Evolutionary conservation across 2,888 invertebrate genomes (phyloP), one percentile per base, ranked within the genome.

Genomic region (Petrophora chlorosata): DNA sequence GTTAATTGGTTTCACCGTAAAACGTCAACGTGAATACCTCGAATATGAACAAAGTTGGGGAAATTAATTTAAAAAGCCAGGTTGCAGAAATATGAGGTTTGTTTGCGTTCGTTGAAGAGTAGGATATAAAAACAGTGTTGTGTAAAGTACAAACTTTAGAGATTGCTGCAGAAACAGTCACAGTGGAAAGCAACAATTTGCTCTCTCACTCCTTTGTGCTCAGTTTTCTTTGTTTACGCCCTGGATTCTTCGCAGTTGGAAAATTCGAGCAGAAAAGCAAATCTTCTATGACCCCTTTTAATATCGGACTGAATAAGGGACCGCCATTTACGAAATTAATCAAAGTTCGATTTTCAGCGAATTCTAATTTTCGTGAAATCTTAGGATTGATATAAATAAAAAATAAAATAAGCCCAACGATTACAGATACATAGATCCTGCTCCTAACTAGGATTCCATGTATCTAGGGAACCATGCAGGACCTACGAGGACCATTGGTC

Each of bases 1-100:
- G 34, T 53, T 49, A 59, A 59, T 61, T 59, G 56, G 48, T 52
- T 70, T 65, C 19, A 39, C 51, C 48, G 52, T 59, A 54, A 65
- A 67, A 65, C 52, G 46, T 61, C 59, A 54, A 40, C 53, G 36
- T 28, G 14, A 30, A 34, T 52, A 46, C 41, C 48, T 29, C 25
- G 53, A 45, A 61, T 52, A 59, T 61, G 49, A 60, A 61, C 50
- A 59, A 53, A 29, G 25, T 39, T 16, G 33, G 14, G 28, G 45
- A 60, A 55, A 61, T 57, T 45, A 44, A 59, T 67, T 65, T 53
- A 53, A 33, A 51, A 35, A 29, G 12, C 13, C 23, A 45, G 33
- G 47, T 55, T 39, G 42, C 36, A 29, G 49, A 35, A 45, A 53
- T 54, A 59, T 59, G 60, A 53, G 46, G 52, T 46, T 56, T 59